These are phyloP conservation scores for Syncerus caffer DNA, from an alignment of 2,797 vertebrate genomes.

Conservation along the genomic window DNA sequence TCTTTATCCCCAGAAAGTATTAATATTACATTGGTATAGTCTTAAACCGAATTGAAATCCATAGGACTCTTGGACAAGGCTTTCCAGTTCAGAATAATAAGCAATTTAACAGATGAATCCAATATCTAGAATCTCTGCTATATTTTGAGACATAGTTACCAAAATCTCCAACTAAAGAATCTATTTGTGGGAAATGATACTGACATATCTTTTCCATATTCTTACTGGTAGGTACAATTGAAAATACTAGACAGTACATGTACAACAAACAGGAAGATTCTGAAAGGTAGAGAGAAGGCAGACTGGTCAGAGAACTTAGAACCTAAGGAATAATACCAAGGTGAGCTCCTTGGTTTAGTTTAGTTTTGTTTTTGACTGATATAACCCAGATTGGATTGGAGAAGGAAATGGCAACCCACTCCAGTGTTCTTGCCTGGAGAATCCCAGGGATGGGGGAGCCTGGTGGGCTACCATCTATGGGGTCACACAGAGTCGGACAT, in stretches of 20 bases:
- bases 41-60: not conserved
- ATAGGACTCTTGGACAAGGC: not conserved
- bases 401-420: too few relatives aligned
- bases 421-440: too few relatives aligned
- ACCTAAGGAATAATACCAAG: not conserved
- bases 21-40: not conserved
- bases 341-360: not conserved
- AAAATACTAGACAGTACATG: not conserved
- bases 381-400: not conserved
- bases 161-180: not conserved
- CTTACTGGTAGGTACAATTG: not conserved
- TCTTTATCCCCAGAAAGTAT: not conserved
- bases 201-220: not conserved
- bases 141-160: not conserved
- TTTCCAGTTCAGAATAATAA: constrained; percentile 17
- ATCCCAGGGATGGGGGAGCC: too few relatives aligned
- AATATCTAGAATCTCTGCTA: constrained; percentile 10
- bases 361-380: not conserved
- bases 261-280: not conserved
- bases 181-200: not conserved
- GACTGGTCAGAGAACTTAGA: not conserved
- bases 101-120: not conserved
- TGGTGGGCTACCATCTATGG: too few relatives aligned
- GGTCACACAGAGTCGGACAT: too few relatives aligned
- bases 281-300: not conserved